These are phyloP conservation scores for Pterophyllum scalare DNA, from an alignment of 2,113 vertebrate genomes.

Conservation along the genomic window DNA sequence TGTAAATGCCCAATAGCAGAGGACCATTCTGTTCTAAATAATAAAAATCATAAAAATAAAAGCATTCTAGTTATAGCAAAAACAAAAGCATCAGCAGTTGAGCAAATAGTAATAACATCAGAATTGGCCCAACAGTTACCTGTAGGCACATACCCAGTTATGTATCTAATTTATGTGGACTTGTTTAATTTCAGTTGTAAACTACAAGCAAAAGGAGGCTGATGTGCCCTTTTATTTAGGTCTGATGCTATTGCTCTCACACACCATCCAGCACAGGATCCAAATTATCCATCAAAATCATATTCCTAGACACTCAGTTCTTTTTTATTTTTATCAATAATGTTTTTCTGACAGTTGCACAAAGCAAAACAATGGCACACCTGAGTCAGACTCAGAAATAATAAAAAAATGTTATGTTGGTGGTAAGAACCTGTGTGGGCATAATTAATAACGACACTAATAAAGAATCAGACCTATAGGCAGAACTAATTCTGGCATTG, in stretches of 20 bases:
- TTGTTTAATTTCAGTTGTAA: background rate
- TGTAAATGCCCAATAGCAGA: background rate
- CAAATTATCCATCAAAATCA: background rate
- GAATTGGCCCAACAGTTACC: background rate
- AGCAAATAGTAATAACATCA: background rate
- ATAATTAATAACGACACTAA: background rate
- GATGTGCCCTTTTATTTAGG: background rate
- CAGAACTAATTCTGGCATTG: background rate
- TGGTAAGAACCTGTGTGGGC: too few species aligned
- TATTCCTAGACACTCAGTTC: background rate
- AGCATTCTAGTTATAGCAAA: background rate
- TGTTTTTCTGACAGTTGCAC: background rate
- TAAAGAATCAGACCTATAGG: background rate
- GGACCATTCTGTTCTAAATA: background rate
- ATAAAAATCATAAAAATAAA: fast-evolving
- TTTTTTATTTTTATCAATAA: too few species aligned
- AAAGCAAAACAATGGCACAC: background rate
- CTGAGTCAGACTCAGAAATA: background rate
- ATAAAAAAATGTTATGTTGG: too few species aligned
- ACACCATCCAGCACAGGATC: background rate
- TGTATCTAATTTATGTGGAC: background rate
- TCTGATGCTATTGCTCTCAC: background rate
- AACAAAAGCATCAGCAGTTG: background rate
- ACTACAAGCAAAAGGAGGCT: background rate
- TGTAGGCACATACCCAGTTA: background rate